Evolutionary conservation across 1,140 invertebrate genomes (phyloP).

Genomic region (Hyles euphorbiae): DNA sequence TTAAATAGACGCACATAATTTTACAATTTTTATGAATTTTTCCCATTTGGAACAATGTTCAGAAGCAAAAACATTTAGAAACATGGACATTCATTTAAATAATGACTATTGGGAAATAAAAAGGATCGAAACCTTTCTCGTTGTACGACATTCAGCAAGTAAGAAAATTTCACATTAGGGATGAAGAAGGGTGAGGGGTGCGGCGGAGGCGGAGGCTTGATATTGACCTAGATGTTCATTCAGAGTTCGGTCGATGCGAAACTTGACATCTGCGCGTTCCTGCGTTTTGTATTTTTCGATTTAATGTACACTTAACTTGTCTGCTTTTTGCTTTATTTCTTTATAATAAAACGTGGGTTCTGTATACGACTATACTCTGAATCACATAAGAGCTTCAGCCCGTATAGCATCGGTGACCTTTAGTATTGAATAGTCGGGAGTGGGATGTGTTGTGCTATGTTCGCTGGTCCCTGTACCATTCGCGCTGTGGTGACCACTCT

Average conservation of each 20-base stretch:
- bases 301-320: constrained; percentile 54
- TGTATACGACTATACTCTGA: constrained; percentile 1
- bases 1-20: too few species aligned
- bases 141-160: constrained; percentile 48
- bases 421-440: constrained; percentile 3
- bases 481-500: constrained; percentile 26
- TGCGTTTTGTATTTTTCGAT: constrained; percentile 65
- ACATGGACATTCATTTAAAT: too few species aligned
- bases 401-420: not conserved
- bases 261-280: constrained; percentile 73
- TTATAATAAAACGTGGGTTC: constrained; percentile 13
- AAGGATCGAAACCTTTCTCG: constrained; percentile 31
- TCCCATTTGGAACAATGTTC: too few species aligned
- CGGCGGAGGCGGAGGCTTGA: constrained; percentile 59
- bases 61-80: too few species aligned
- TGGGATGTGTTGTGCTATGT: constrained; percentile 44
- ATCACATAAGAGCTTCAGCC: not conserved
- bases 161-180: constrained; percentile 45
- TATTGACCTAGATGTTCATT: constrained; percentile 75
- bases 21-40: too few species aligned
- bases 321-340: constrained; percentile 29
- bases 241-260: constrained; percentile 74
- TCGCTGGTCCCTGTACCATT: constrained; percentile 28
- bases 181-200: constrained; percentile 39
- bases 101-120: not conserved